Conservation (phyloP, 2,888 invertebrate species). For the Erebia ligea region DNA sequence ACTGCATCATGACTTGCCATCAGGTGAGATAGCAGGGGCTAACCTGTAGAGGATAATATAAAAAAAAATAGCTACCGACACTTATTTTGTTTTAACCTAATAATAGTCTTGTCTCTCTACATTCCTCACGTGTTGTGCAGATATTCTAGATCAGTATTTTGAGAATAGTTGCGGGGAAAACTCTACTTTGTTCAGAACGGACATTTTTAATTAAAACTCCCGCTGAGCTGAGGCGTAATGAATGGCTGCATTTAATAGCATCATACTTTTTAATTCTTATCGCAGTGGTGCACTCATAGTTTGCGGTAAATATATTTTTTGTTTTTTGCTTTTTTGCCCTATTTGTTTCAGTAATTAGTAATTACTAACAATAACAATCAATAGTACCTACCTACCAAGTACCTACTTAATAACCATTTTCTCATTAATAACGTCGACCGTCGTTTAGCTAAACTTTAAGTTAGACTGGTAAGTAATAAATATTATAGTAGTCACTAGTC, state of each 20-base stretch:
- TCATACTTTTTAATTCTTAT: constrained; percentile 43
- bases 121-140: neutral
- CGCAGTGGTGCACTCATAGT: constrained; percentile 39
- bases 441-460: too few relatives aligned
- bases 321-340: constrained; percentile 20
- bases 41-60: too few relatives aligned
- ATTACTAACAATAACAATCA: constrained; percentile 2
- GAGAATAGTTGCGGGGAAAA: constrained; percentile 35
- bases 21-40: too few relatives aligned
- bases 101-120: too few relatives aligned
- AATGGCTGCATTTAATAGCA: constrained; percentile 49
- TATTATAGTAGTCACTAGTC: too few relatives aligned
- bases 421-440: neutral
- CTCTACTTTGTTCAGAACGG: constrained; percentile 44
- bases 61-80: too few relatives aligned
- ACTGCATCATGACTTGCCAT: too few relatives aligned
- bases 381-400: neutral
- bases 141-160: neutral
- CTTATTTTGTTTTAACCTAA: too few relatives aligned
- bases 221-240: constrained; percentile 47
- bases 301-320: constrained; percentile 33
- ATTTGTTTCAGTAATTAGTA: neutral
- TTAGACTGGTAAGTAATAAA: too few relatives aligned
- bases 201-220: constrained; percentile 59
- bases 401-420: neutral